Percentiles rank a stretch among this genome's conserved stretches.
Conservation (phyloP, 2,797 vertebrate species). For the Gouania willdenowi region DNA sequence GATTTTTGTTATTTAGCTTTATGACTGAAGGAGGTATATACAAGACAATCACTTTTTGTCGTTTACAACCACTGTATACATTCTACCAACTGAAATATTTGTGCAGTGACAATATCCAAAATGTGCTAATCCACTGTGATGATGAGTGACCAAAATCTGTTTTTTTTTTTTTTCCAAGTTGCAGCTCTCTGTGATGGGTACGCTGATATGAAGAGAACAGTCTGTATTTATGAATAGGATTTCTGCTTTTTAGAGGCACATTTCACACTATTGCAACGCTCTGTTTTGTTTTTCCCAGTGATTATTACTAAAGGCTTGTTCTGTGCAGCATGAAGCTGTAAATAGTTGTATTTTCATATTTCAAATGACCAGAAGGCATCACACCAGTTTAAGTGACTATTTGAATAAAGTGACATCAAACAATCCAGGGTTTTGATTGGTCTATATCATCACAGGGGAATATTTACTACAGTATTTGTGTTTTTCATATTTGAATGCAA, state of each 20-base stretch:
- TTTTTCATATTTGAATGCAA: too few species aligned
- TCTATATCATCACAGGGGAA: too few species aligned
- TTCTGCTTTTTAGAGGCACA: slow-evolving; percentile 4
- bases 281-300: slow-evolving; percentile 22
- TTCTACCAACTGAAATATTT: slow-evolving; percentile 20
- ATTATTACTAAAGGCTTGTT: slow-evolving; percentile 4
- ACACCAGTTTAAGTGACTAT: slow-evolving; percentile 55
- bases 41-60: slow-evolving; percentile 51
- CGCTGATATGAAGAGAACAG: slow-evolving; percentile 3
- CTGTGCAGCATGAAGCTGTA: slow-evolving; percentile 24
- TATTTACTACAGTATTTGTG: too few species aligned
- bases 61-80: slow-evolving; percentile 23
- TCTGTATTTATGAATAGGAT: slow-evolving; percentile 30
- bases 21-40: slow-evolving; percentile 21
- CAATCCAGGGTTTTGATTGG: too few species aligned
- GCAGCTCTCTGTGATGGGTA: slow-evolving; percentile 20
- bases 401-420: slow-evolving; percentile 65
- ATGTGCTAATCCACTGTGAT: slow-evolving; percentile 15
- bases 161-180: slow-evolving; percentile 13
- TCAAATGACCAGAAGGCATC: slow-evolving; percentile 70
- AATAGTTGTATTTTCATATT: slow-evolving; percentile 83
- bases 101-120: slow-evolving; percentile 29
- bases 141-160: slow-evolving; percentile 19
- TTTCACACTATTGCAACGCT: slow-evolving; percentile 7
- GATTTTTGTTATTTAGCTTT: slow-evolving; percentile 7